Percentiles rank a stretch among this genome's conserved stretches.
Evolutionary conservation across 2,888 invertebrate genomes (phyloP).

Genomic region (Rosalia funebris): DNA sequence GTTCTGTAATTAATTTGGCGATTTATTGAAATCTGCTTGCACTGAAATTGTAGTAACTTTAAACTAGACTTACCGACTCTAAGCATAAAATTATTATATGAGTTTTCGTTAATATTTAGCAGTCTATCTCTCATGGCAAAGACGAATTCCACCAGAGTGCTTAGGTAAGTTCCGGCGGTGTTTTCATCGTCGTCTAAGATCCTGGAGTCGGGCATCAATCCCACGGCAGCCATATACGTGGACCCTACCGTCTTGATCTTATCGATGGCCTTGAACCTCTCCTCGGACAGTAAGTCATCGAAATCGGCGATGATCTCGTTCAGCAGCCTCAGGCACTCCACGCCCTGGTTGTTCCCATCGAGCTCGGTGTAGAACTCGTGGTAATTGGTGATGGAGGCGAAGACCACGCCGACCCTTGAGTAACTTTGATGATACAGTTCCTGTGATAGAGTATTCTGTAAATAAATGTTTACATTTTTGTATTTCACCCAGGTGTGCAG

Average conservation of each 20-base stretch:
- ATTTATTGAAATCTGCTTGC: too few relatives aligned
- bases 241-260: constrained; percentile 95
- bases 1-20: too few relatives aligned
- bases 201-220: constrained; percentile 83
- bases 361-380: constrained; percentile 94
- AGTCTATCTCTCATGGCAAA: constrained; percentile 89
- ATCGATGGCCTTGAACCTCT: constrained; percentile 86
- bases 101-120: constrained; percentile 89
- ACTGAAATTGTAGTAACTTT: too few relatives aligned
- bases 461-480: constrained; percentile 49
- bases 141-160: constrained; percentile 87
- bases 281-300: constrained; percentile 89
- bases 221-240: constrained; percentile 93
- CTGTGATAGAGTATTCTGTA: constrained; percentile 74
- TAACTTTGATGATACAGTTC: constrained; percentile 94
- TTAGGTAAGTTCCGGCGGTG: constrained; percentile 75
- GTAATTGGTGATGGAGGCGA: constrained; percentile 93
- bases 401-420: constrained; percentile 88
- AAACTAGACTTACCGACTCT: constrained; percentile 88
- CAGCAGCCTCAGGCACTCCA: constrained; percentile 86
- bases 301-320: constrained; percentile 95
- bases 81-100: constrained; percentile 91
- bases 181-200: constrained; percentile 75
- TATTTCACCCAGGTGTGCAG: constrained; percentile 49
- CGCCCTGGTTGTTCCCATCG: constrained; percentile 91